These are phyloP conservation scores for Nicator chloris DNA, from an alignment of 2,113 vertebrate species.

Conservation along the genomic window DNA sequence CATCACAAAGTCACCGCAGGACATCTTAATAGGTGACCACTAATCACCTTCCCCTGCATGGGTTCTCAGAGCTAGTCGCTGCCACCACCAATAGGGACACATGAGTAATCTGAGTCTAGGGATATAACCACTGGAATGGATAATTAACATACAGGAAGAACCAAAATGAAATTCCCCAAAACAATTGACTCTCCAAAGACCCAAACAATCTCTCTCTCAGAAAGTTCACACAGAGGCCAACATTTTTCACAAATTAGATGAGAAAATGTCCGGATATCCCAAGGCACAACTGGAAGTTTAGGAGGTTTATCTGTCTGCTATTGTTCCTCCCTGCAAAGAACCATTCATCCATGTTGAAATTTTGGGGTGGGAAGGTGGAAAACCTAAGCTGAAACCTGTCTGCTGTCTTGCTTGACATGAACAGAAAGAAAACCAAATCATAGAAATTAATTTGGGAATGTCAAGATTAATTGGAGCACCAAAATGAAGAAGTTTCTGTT, in stretches of 20 bases:
- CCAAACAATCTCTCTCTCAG: background rate
- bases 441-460: background rate
- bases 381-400: background rate
- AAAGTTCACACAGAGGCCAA: background rate
- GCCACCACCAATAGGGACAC: background rate
- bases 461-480: background rate
- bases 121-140: background rate
- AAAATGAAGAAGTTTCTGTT: background rate
- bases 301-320: rapidly evolving
- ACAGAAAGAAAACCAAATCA: background rate
- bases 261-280: background rate
- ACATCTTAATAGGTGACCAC: background rate
- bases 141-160: background rate
- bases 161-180: background rate
- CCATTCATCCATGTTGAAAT: background rate
- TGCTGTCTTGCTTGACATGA: background rate
- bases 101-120: background rate
- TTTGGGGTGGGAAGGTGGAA: background rate
- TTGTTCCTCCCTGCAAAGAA: background rate
- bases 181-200: background rate
- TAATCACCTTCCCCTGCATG: background rate
- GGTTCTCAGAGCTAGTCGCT: background rate
- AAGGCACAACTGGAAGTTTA: background rate
- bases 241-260: background rate
- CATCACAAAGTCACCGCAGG: background rate